These are phyloP conservation scores for Coregonus clupeaformis DNA, from an alignment of 2,113 vertebrate genomes.

Conservation along the genomic window DNA sequence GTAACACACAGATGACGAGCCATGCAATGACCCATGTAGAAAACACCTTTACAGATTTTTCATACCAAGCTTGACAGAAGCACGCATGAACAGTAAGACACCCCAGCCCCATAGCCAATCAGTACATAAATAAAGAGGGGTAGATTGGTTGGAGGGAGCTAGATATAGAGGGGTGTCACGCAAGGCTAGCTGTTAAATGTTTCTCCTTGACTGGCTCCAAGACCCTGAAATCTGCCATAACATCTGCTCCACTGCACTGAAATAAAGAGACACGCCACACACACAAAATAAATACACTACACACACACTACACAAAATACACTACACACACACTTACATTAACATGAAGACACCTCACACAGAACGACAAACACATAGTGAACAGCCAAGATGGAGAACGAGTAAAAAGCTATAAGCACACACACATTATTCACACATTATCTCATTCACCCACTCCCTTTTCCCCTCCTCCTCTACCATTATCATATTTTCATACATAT, in stretches of 20 bases:
- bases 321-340: background rate
- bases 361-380: background rate
- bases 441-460: too few species aligned
- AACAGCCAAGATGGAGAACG: background rate
- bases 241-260: slow-evolving; percentile 41
- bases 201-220: slow-evolving; percentile 58
- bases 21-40: background rate
- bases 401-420: background rate
- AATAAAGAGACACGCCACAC: slow-evolving; percentile 8
- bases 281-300: background rate
- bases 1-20: background rate
- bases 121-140: slow-evolving; percentile 3
- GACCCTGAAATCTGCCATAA: slow-evolving; percentile 46
- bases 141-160: background rate
- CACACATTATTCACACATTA: too few species aligned
- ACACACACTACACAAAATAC: background rate
- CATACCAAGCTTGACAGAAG: background rate
- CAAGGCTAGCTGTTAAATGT: slow-evolving; percentile 52
- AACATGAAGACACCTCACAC: too few species aligned
- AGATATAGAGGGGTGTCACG: background rate
- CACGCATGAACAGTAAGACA: background rate
- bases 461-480: too few species aligned
- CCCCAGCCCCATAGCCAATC: background rate
- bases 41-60: background rate
- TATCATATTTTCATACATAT: too few species aligned